These are phyloP conservation scores for Paramuricea clavata DNA, from an alignment of 92 coral and sea anemone species.

Conservation along the genomic window DNA sequence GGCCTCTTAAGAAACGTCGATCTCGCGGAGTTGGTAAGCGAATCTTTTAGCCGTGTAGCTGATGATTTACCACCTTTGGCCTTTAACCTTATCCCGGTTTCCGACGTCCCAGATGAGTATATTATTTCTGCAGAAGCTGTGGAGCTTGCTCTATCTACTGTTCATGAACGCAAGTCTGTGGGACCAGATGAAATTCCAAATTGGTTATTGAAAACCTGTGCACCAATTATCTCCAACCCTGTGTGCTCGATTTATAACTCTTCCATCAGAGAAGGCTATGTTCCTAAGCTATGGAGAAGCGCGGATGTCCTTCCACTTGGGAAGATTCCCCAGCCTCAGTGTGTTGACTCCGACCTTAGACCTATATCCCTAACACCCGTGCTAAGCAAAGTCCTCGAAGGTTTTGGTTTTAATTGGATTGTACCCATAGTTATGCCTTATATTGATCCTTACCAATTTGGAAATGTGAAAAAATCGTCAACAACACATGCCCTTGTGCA, in stretches of 20 bases:
- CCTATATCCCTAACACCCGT: slow-evolving; percentile 67
- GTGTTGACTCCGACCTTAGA: slow-evolving; percentile 55
- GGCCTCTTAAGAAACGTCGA: slow-evolving; percentile 48
- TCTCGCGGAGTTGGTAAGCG: slow-evolving; percentile 53
- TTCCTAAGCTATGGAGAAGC: slow-evolving; percentile 64
- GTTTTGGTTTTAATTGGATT: slow-evolving; percentile 64
- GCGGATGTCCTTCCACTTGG: slow-evolving; percentile 61
- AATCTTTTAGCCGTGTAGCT: slow-evolving; percentile 53
- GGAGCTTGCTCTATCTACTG: slow-evolving; percentile 33
- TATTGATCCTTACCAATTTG: no score
- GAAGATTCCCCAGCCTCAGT: slow-evolving; percentile 57
- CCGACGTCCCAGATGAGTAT: slow-evolving; percentile 43
- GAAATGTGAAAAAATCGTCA: slow-evolving; percentile 53
- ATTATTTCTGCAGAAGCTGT: slow-evolving; percentile 44
- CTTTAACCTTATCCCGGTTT: slow-evolving; percentile 27
- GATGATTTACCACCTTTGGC: slow-evolving; percentile 48
- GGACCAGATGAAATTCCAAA: slow-evolving; percentile 66
- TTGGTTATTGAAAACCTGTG: slow-evolving; percentile 53
- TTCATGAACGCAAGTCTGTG: slow-evolving; percentile 38
- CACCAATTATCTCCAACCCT: slow-evolving; percentile 39
- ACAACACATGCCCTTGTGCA: slow-evolving; percentile 57
- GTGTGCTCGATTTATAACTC: slow-evolving; percentile 56
- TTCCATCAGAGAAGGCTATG: slow-evolving; percentile 42
- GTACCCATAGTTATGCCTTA: slow-evolving; percentile 49
- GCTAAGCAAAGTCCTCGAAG: slow-evolving; percentile 59